These are phyloP conservation scores for Triplophysa rosa DNA, from an alignment of 2,113 vertebrate genomes.

Conservation along the genomic window DNA sequence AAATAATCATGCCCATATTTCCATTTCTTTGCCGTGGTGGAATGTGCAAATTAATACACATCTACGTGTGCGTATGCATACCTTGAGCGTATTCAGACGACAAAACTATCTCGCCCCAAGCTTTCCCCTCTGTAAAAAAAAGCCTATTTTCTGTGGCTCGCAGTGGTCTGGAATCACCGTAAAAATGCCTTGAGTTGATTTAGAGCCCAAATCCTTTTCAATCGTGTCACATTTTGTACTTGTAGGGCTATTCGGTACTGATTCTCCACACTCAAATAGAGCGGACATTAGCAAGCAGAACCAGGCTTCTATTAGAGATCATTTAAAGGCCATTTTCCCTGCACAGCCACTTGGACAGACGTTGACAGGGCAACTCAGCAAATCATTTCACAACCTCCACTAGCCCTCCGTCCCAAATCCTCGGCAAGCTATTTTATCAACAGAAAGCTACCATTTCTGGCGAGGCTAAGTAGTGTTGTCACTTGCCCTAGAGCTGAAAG, in stretches of 20 bases:
- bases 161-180: slow-evolving; percentile 54
- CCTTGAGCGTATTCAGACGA: background rate
- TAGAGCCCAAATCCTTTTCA: slow-evolving; percentile 59
- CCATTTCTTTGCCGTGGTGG: background rate
- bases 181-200: slow-evolving; percentile 60
- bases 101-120: slow-evolving; percentile 13
- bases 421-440: slow-evolving; percentile 54
- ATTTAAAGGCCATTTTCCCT: slow-evolving; percentile 59
- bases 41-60: slow-evolving; percentile 4
- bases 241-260: slow-evolving; percentile 66
- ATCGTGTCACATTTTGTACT: slow-evolving; percentile 67
- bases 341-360: slow-evolving; percentile 39
- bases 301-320: slow-evolving; percentile 65
- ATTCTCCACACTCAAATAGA: slow-evolving; percentile 66
- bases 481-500: slow-evolving; percentile 27
- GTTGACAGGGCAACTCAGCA: slow-evolving; percentile 42
- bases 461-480: slow-evolving; percentile 47
- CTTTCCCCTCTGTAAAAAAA: slow-evolving; percentile 13
- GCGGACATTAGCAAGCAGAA: slow-evolving; percentile 50
- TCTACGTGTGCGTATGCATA: slow-evolving; percentile 23
- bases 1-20: slow-evolving; percentile 31
- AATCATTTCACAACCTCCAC: slow-evolving; percentile 52
- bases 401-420: slow-evolving; percentile 42
- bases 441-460: slow-evolving; percentile 54
- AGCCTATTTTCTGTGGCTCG: slow-evolving; percentile 43